A percentile compares a stretch with the other conserved stretches of the same genome.
phyloP scores from a whole-genome alignment of 30 jellyfish, hydroid and myxozoan species.

The Chironex yamaguchii region DNA sequence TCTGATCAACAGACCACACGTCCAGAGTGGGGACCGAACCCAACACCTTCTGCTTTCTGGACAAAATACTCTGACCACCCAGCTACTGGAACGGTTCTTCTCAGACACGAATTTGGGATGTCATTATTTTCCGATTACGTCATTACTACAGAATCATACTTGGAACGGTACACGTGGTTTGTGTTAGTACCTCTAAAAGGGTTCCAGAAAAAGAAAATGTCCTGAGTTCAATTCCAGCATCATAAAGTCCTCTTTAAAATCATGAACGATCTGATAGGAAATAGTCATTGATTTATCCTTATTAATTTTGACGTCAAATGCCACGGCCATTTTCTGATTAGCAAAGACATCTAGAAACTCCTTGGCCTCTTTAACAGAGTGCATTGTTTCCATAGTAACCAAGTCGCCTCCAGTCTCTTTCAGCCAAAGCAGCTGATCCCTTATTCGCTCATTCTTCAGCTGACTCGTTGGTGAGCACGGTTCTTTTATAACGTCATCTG shows the following conservation, averaged over 20 bases:
- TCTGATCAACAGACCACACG: too few species aligned
- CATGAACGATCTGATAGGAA: conserved; percentile 51
- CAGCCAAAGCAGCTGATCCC: conserved; percentile 66
- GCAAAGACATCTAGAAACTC: conserved; percentile 20
- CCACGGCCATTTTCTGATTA: conserved; percentile 35
- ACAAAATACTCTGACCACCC: too few species aligned
- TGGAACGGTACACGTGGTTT: too few species aligned
- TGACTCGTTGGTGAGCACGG: background rate
- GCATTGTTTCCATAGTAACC: conserved; percentile 74
- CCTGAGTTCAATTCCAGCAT: conserved; percentile 24
- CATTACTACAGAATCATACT: too few species aligned
- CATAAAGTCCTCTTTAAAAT: conserved; percentile 75
- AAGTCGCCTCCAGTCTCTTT: conserved; percentile 47
- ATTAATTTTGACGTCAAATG: conserved; percentile 53
- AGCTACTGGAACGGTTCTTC: too few species aligned
- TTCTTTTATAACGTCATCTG: background rate
- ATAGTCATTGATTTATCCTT: conserved; percentile 50
- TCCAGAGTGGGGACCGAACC: too few species aligned
- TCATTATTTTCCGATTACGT: too few species aligned
- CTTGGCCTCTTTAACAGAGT: conserved; percentile 23
- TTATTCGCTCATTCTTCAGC: background rate
- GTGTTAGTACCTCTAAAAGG: background rate
- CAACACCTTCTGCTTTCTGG: too few species aligned
- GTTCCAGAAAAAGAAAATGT: background rate
- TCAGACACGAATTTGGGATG: too few species aligned